These are phyloP conservation scores for Megaptera novaeangliae DNA, from an alignment of 2,113 vertebrate species.

Conservation along the genomic window DNA sequence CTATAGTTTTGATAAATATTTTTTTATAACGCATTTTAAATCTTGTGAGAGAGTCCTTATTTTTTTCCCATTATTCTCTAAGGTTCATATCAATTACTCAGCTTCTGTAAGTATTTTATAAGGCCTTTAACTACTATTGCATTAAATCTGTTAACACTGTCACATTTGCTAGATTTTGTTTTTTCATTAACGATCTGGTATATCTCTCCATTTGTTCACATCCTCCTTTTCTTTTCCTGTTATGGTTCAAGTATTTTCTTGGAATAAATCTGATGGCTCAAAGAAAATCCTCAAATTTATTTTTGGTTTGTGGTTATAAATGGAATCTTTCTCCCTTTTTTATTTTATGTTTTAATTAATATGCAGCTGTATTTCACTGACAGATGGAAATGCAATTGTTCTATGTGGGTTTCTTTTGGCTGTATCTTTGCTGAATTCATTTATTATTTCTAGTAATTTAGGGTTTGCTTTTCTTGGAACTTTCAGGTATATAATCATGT, in stretches of 20 bases:
- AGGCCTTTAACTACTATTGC: not conserved
- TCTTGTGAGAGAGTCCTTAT: not conserved
- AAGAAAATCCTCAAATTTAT: slow-evolving; percentile 48
- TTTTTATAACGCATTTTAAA: slow-evolving; percentile 7
- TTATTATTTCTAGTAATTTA: slow-evolving; percentile 60
- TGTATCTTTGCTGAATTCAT: slow-evolving; percentile 42
- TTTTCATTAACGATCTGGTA: not conserved
- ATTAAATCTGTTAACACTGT: not conserved
- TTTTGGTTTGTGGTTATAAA: slow-evolving; percentile 51
- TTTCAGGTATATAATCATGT: slow-evolving; percentile 44
- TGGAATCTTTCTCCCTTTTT: slow-evolving; percentile 24
- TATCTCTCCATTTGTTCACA: not conserved
- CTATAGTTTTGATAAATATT: not conserved
- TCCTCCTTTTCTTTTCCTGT: not conserved
- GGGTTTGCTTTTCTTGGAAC: slow-evolving; percentile 60
- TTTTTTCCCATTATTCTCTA: not conserved
- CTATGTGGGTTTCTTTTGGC: slow-evolving; percentile 53
- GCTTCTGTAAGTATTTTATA: not conserved
- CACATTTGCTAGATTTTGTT: not conserved
- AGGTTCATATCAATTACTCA: not conserved
- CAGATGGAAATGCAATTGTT: slow-evolving; percentile 34
- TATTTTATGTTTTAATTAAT: slow-evolving; percentile 51
- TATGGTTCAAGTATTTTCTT: slow-evolving; percentile 30
- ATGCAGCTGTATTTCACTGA: slow-evolving; percentile 44
- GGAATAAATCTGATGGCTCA: slow-evolving; percentile 41